Conservation (phyloP, 1,140 invertebrate genomes). For the Drosophila mauritiana region DNA sequence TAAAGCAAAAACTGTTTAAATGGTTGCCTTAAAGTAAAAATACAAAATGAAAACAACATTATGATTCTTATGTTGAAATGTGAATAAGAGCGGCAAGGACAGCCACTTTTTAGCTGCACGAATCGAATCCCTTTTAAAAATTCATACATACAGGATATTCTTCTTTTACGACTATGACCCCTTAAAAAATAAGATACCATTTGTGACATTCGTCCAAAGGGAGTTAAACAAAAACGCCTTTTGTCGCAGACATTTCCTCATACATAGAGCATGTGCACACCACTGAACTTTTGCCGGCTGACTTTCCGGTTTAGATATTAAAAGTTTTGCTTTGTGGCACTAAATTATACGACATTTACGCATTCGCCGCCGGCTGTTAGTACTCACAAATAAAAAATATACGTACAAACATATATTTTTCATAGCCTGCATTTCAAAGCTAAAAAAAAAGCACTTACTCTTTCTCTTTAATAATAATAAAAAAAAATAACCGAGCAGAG, state of each 20-base stretch:
- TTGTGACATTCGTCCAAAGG: neutral
- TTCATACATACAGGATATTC: neutral
- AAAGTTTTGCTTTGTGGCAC: constrained; percentile 58
- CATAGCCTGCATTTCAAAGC: constrained; percentile 28
- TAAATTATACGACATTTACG: constrained; percentile 56
- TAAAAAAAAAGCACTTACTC: constrained; percentile 57
- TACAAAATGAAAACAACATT: too few relatives aligned
- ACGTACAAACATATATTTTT: neutral
- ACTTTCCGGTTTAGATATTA: constrained; percentile 52
- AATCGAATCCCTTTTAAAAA: too few relatives aligned
- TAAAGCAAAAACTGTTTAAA: too few relatives aligned
- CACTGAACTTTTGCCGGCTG: constrained; percentile 1
- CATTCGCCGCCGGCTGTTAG: constrained; percentile 23
- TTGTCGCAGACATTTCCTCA: neutral
- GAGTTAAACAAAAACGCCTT: too few relatives aligned
- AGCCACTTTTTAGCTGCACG: too few relatives aligned
- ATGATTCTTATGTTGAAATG: too few relatives aligned
- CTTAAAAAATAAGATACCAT: neutral
- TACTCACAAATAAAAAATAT: neutral
- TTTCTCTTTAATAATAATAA: neutral
- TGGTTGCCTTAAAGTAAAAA: too few relatives aligned
- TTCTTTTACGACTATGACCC: neutral
- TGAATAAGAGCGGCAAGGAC: too few relatives aligned
- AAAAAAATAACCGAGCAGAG: constrained; percentile 49
- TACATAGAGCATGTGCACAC: constrained; percentile 2